Conservation (phyloP, 2,113 vertebrate species). For the Charadrius vociferus region DNA sequence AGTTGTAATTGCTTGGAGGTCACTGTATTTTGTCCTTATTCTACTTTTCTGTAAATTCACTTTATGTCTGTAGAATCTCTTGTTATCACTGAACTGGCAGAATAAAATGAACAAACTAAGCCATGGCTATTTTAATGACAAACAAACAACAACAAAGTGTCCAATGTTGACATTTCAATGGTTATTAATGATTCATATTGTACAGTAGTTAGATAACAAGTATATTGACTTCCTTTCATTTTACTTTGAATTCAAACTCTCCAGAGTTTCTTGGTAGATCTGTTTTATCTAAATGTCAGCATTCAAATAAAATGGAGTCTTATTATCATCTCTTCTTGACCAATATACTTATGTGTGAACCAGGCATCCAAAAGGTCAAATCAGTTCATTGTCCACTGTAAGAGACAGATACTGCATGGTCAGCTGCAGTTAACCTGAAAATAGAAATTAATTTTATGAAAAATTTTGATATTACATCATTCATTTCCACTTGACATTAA, state of each 20-base stretch:
- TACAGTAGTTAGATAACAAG: not conserved
- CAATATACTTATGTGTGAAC: not conserved
- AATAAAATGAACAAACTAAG: not conserved
- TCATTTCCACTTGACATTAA: not conserved
- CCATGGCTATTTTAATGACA: not conserved
- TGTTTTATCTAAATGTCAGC: not conserved
- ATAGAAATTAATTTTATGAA: not conserved
- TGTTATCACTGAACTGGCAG: not conserved
- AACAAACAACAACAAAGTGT: not conserved
- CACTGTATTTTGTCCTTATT: not conserved
- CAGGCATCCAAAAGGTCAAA: not conserved
- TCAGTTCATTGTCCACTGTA: not conserved
- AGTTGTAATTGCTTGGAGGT: not conserved
- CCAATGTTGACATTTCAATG: not conserved
- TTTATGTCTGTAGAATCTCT: not conserved
- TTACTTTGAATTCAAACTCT: not conserved
- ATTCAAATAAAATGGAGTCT: not conserved
- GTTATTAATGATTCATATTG: not conserved
- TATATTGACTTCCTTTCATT: not conserved
- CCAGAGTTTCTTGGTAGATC: not conserved
- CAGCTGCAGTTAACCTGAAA: not conserved
- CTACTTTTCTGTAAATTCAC: not conserved
- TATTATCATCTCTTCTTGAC: not conserved
- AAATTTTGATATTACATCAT: rapidly evolving
- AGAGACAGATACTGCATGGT: not conserved